Conservation (phyloP, 2,113 vertebrate species). For the Sterna hirundo region DNA sequence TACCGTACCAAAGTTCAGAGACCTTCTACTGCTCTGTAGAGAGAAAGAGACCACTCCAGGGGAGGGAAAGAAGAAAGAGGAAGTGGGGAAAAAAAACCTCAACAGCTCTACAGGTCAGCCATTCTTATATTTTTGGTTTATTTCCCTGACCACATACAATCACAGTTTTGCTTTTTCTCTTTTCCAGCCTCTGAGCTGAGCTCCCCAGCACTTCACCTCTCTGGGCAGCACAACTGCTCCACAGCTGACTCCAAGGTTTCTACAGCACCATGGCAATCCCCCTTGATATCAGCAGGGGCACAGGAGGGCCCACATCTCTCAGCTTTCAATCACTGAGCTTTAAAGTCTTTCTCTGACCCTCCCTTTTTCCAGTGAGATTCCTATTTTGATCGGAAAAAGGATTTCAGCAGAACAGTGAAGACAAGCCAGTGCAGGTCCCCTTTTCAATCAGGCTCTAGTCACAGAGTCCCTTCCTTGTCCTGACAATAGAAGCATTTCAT, state of each 20-base stretch:
- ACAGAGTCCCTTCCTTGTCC: background rate
- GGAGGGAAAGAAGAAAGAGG: background rate
- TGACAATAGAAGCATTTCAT: background rate
- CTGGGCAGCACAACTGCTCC: background rate
- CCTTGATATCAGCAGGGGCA: background rate
- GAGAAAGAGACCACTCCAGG: background rate
- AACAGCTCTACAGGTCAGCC: background rate
- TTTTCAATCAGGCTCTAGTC: background rate
- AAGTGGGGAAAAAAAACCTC: accelerated
- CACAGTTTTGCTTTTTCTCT: background rate
- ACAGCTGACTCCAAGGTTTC: background rate
- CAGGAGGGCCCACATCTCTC: accelerated
- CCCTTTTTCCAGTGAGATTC: background rate
- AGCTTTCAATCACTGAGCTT: background rate
- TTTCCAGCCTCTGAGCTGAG: background rate
- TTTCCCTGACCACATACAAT: background rate
- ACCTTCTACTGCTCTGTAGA: accelerated
- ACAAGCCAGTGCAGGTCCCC: background rate
- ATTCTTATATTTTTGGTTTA: background rate
- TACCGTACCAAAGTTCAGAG: background rate
- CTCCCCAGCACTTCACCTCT: background rate
- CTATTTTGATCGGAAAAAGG: background rate
- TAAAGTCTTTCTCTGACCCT: background rate
- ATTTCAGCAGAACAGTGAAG: background rate
- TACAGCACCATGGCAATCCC: background rate